Conservation (phyloP, 2,797 vertebrate species). For the Liasis olivaceus region DNA sequence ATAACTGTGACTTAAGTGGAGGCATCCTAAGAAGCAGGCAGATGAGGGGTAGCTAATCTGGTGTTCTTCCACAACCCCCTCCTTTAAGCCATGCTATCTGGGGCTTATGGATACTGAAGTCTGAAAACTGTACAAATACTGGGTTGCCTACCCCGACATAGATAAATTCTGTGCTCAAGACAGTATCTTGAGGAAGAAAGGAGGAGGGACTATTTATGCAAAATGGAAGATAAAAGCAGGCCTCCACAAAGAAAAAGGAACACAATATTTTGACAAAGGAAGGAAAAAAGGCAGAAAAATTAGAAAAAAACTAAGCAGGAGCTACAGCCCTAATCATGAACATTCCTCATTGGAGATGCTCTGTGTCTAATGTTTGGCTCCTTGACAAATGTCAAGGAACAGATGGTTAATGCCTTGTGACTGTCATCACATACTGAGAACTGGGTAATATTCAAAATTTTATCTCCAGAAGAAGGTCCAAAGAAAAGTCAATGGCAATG, state of each 20-base stretch:
- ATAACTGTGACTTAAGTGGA: not conserved
- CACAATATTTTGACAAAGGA: slow-evolving; percentile 25
- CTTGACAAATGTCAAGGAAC: slow-evolving; percentile 21
- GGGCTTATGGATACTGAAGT: not conserved
- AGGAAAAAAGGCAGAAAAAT: not conserved
- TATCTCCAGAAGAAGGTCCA: not conserved
- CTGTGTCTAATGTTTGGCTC: not conserved
- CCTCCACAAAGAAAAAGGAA: not conserved
- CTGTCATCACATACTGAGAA: not conserved
- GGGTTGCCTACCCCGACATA: not conserved
- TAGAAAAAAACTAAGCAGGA: not conserved
- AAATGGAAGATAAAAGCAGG: not conserved
- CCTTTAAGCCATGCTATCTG: not conserved
- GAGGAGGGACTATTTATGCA: not conserved
- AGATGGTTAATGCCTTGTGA: slow-evolving; percentile 14
- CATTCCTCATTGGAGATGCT: not conserved
- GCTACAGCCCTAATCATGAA: not conserved
- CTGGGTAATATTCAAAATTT: not conserved
- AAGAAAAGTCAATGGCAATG: not conserved
- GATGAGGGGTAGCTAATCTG: not conserved
- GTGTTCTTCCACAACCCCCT: not conserved
- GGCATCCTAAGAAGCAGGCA: not conserved
- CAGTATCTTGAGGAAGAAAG: not conserved
- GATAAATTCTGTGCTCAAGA: not conserved
- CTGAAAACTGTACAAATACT: not conserved